Base-by-base conservation (phyloP, 2,888 invertebrate genomes). In the Drosophila mimetica region DNA sequence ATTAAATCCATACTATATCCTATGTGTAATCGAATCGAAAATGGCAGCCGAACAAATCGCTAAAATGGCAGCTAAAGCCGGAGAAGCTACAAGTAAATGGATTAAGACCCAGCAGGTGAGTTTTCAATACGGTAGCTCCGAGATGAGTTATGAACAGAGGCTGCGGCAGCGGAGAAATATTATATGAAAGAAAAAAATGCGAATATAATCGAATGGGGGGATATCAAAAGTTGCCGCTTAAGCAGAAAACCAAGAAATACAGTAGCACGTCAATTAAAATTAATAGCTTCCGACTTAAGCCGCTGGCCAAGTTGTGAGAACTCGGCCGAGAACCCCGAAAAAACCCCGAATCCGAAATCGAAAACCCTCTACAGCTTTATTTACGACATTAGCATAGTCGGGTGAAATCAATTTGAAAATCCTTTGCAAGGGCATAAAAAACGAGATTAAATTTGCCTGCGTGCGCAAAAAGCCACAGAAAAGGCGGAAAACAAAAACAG, bases 251-350 rank as follows among this genome's bases (percentile, higher is more conserved):
- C 60, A 55, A 46, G 70, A 77, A 79, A 83, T 80, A 82, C 84
- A 84, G 84, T 84, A 84, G 84, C 84, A 84, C 81, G 84, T 88
- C 84, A 84, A 84, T 84, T 84, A 88, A 84, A 84, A 88, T 86
- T 77, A 88, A 84, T 88, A 80, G 88, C 88, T 88, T 88, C 88
- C 88, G 88, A 84, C 88, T 77, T 84, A 86, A 85, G 79, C 63
- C 59, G 69, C 59, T 72, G 78, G 77, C 73, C 79, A 61, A 44
- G 44, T 59, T 58, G 54, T 53, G 69, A 44, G 69, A 54, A 46
- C 34, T 54, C 34, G 48, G 66, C 39, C 63, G 55, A 64, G 57
- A 58, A 51, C 22, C 22, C 39, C 36, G n/a, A 48, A 44, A 37
- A 54, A 25, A 7, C 25, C 25, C 25, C 25, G 25, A 22, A 22